phyloP scores from a whole-genome alignment of 2,797 vertebrate genomes.

The Gorsachius magnificus region DNA sequence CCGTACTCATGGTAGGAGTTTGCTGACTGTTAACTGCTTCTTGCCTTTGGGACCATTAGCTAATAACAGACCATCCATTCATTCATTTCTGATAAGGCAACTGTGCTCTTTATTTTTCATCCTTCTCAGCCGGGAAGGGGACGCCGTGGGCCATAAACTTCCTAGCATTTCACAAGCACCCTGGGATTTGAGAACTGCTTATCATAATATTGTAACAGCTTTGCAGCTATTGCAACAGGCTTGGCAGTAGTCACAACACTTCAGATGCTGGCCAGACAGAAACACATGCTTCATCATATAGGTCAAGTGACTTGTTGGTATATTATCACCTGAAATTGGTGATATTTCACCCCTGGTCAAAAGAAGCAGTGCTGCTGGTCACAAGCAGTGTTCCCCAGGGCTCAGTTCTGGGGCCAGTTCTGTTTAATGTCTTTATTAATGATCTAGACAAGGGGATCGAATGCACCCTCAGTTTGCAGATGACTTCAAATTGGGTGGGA shows the following conservation, averaged over 20 bases:
- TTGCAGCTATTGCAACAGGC: neutral
- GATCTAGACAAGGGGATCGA: too few species aligned
- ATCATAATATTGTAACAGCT: neutral
- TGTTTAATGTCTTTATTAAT: too few species aligned
- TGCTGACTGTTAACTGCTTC: neutral
- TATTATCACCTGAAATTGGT: neutral
- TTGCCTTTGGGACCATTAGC: neutral
- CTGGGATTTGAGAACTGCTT: neutral
- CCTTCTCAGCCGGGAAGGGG: neutral
- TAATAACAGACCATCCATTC: neutral
- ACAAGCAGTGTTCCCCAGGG: too few species aligned
- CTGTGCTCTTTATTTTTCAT: neutral
- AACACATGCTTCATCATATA: neutral
- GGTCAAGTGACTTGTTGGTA: neutral
- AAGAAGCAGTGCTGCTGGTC: too few species aligned
- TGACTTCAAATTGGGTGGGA: too few species aligned
- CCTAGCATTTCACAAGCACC: neutral
- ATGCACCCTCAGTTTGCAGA: too few species aligned
- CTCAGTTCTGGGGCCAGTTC: too few species aligned
- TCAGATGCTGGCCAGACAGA: neutral
- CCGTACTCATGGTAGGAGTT: neutral
- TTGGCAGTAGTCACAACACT: neutral
- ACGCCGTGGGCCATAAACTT: neutral
- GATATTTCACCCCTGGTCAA: too few species aligned
- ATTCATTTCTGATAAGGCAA: neutral